Evolutionary conservation across 2,797 vertebrate genomes (phyloP), one percentile per base, ranked within the genome.

Genomic region (Microhierax caerulescens): DNA sequence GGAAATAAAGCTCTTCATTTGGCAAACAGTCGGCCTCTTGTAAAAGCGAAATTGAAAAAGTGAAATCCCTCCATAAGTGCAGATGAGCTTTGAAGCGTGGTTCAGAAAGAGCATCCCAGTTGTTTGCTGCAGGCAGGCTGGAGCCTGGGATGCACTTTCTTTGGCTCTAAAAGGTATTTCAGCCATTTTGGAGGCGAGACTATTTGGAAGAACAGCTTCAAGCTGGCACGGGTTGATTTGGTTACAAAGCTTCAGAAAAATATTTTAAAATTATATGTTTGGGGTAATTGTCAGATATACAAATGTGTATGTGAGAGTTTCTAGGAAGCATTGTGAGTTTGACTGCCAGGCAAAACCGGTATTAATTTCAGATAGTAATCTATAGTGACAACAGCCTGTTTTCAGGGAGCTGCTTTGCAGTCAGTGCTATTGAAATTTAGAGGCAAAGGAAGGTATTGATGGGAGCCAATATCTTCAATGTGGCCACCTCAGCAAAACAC

Each of bases 281-380:
- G 56, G 17, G 84, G 25, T 34, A 75, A n/a, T 65, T 56, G 20
- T 64, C 61, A 64, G 32, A 76, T 67, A 36, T 5, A 70, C 5
- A 73, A 63, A 77, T 20, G 25, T 11, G 20, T 37, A 28, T 1
- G 0, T 78, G 45, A 81, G 47, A 53, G 21, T 36, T 94, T 69
- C 73, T 83, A 56, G 60, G 63, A 87, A 92, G 34, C 5, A 28
- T 6, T 24, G 19, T 0, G 2, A 65, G 54, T 57, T 61, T 78
- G 39, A 41, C 57, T 75, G 81, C 47, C 20, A 86, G 56, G 43
- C 9, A 23, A 84, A 93, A 25, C 17, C 3, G 3, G 37, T 69
- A 84, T 86, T 84, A 88, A 95, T 85, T 93, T 86, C 75, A 67
- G 72, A 85, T 41, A 37, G 20, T 45, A 64, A 90, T 93, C 65